Conservation (phyloP, 2,113 vertebrate species). For the Columba livia region DNA sequence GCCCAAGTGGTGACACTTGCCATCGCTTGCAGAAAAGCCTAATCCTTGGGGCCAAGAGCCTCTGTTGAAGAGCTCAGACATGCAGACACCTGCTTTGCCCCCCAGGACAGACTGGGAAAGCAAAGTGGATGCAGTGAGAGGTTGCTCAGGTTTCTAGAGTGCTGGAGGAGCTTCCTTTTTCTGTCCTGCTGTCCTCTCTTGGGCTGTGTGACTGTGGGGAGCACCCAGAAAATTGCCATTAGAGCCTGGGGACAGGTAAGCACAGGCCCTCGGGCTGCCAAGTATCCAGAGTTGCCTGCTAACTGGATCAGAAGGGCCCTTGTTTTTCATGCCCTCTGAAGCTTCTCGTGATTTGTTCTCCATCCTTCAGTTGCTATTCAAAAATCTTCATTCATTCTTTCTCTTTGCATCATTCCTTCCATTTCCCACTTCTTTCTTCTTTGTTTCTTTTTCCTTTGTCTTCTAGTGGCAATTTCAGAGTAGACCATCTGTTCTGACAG, state of each 20-base stretch:
- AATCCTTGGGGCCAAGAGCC: neutral
- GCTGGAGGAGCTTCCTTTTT: constrained; percentile 66
- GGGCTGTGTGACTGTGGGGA: constrained; percentile 65
- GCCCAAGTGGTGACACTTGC: neutral
- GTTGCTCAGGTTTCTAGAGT: constrained; percentile 70
- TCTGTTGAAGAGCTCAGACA: neutral
- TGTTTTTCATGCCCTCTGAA: constrained; percentile 40
- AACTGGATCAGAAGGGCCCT: constrained; percentile 45
- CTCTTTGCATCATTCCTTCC: constrained; percentile 16
- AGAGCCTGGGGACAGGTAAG: constrained; percentile 57
- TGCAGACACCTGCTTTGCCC: neutral
- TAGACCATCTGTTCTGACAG: neutral
- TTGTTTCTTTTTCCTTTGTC: constrained; percentile 21
- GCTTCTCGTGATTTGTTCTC: constrained; percentile 32
- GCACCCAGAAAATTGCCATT: constrained; percentile 75
- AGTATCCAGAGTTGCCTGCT: constrained; percentile 43
- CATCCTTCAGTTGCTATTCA: neutral
- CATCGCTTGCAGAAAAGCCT: neutral
- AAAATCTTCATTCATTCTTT: neutral
- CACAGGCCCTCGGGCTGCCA: constrained; percentile 60
- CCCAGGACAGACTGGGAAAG: constrained; percentile 28
- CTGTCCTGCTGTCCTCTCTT: constrained; percentile 62
- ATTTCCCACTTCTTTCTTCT: constrained; percentile 29
- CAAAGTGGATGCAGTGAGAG: constrained; percentile 1
- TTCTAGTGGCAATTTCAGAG: neutral